Base-by-base conservation (phyloP, 2,113 vertebrate species). In the Herpailurus yagouaroundi region DNA sequence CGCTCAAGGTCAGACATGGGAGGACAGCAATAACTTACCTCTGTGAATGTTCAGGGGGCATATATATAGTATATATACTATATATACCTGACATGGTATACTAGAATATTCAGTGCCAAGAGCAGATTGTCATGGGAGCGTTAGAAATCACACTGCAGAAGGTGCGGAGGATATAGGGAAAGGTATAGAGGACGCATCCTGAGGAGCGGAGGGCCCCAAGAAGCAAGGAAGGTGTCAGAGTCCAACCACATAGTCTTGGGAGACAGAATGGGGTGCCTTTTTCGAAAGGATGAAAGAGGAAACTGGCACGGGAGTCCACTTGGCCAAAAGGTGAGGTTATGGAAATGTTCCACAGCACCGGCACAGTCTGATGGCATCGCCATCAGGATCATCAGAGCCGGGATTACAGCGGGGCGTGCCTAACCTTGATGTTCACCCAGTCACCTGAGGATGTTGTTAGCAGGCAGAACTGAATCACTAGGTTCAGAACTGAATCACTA, bases 391-490 rank as follows among this genome's bases (percentile, higher is more conserved):
- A 9, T 68, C 60, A 38, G 31, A 16, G 18, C 10, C 41, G 11
- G 29, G 45, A 21, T 90, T 66, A 8, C 2, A 60, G 19, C 19
- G 16, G 48, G n/a, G n/a, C 36, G 4, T 60, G 57, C 38, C 48
- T 2, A 45, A 31, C 21, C 0, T 6, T 48, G 31, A 4, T 3
- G 5, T 19, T 4, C 31, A n/a, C 13, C 0, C 1, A 21, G 14
- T 45, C 57, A n/a, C 36, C 36, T 1, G 7, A 27, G 41, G 23
- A 3, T 76, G 19, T 36, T 27, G 12, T 27, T 21, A 45, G 31
- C 7, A 8, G 55, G 13, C 14, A 38, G 21, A 23, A 80, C 77
- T 41, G 31, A 10, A 16, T 52, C 27, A 3, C 2, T 33, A 5
- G 8, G 29, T 64, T n/a, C 33, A 74, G 52, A 83, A n/a, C 4